Evolutionary conservation across 2,888 invertebrate genomes (phyloP), one percentile per base, ranked within the genome.

Genomic region (Keiferia lycopersicella): DNA sequence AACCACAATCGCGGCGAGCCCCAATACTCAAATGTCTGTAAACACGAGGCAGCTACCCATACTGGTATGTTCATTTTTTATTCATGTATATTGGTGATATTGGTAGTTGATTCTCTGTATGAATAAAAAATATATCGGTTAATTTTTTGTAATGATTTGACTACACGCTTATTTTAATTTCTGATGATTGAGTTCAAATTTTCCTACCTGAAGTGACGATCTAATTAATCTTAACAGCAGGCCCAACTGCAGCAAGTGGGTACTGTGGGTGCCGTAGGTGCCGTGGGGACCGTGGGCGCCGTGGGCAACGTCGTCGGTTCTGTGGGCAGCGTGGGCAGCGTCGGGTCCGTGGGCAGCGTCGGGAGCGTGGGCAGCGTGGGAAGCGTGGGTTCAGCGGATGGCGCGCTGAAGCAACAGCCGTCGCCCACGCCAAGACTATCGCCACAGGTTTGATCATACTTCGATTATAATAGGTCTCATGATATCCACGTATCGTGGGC

Each of bases 161-260:
- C n/a, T n/a, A n/a, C n/a, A n/a, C n/a, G n/a, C n/a, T n/a, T n/a
- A n/a, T n/a, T n/a, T n/a, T n/a, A n/a, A n/a, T n/a, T n/a, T n/a
- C n/a, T n/a, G n/a, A n/a, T n/a, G n/a, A n/a, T n/a, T n/a, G n/a
- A n/a, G n/a, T n/a, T n/a, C n/a, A n/a, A n/a, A n/a, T n/a, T n/a
- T n/a, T n/a, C n/a, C n/a, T n/a, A n/a, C n/a, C n/a, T n/a, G n/a
- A n/a, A n/a, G n/a, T n/a, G 26, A 20, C 16, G 6, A 20, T 7
- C 20, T 53, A 26, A 22, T 26, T 30, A 53, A 14, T 7, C n/a
- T n/a, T 57, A 38, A 16, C 7, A 95, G 94, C 95, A 95, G 90
- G 94, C 95, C 60, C 95, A 95, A 77, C 84, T 95, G 61, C 95
- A 95, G 76, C 93, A 90, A 83, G 88, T 88, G 39, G 78, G 80